Evolutionary conservation across 2,888 invertebrate species (phyloP).

Genomic region (Plebejus anna): DNA sequence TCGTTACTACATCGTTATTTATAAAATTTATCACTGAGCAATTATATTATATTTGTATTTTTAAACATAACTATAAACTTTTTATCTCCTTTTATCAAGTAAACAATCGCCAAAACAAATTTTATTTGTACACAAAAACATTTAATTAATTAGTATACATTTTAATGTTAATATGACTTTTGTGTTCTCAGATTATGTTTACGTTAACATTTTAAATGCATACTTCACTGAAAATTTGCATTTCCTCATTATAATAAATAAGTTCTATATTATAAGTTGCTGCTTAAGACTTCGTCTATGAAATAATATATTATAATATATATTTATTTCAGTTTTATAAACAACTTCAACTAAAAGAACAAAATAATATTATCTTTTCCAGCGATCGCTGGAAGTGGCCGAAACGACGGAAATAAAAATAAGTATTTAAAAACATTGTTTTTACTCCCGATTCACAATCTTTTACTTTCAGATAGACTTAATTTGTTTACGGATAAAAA

Average conservation of each 20-base stretch:
- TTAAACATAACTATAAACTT: neutral
- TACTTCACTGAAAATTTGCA: neutral
- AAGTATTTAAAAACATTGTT: too few species aligned
- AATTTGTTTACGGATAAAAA: too few species aligned
- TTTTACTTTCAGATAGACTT: too few species aligned
- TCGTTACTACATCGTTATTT: neutral
- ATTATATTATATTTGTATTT: neutral
- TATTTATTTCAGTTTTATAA: too few species aligned
- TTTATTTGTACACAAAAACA: neutral
- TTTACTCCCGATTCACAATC: too few species aligned
- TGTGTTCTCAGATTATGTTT: neutral
- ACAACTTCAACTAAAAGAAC: too few species aligned
- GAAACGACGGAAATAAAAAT: too few species aligned
- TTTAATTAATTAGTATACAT: slow-evolving; percentile 8
- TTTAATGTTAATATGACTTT: neutral
- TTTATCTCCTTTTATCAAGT: neutral
- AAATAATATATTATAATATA: too few species aligned
- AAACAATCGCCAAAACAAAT: neutral
- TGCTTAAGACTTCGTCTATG: too few species aligned
- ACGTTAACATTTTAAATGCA: neutral
- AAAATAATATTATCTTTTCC: too few species aligned
- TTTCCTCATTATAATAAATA: slow-evolving; percentile 1
- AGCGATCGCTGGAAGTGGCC: too few species aligned
- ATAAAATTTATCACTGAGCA: neutral
- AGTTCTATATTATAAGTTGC: too few species aligned